Evolutionary conservation across 2,797 vertebrate genomes (phyloP), one percentile per base, ranked within the genome.

Genomic region (Danio tinwini): DNA sequence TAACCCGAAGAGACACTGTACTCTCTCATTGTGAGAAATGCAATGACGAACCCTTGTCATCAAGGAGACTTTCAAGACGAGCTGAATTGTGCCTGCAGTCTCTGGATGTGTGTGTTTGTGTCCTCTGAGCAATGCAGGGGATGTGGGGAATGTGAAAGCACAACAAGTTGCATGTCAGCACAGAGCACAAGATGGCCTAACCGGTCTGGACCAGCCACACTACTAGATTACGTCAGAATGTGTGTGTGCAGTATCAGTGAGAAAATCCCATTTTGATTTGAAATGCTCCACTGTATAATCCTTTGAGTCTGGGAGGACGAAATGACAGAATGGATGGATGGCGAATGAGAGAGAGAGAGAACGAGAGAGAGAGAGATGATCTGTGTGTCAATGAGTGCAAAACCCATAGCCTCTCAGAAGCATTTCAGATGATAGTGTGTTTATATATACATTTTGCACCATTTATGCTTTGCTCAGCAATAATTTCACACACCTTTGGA

Each of bases 141-240:
- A 67, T 63, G 45, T 49, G 63, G 13, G 16, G n/a, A 12, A 50
- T 17, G 37, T 49, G 63, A 50, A 50, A 68, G 63, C 29, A n/a
- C 62, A 80, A 37, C 61, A 68, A 59, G 68, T 50, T 56, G 39
- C 4, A 45, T 61, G 21, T 76, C 53, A 42, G 16, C 53, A 59
- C 47, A 72, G 14, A 59, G 53, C 42, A 58, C 21, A 68, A 59
- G 68, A 63, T 12, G 21, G 52, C 45, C 29, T 68, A 68, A 77
- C 78, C 52, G 44, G 81, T 71, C 63, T 63, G 56, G 73, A 81
- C 78, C 16, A 68, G 78, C 19, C 59, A 39, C 16, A 11, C 37
- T n/a, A 62, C 37, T 44, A 80, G 82, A 88, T 84, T 87, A 88
- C 84, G 64, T 82, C 80, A 81, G 83, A 85, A 86, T 85, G 81